Conservation (phyloP, 2,797 vertebrate species). For the Acridotheres tristis region DNA sequence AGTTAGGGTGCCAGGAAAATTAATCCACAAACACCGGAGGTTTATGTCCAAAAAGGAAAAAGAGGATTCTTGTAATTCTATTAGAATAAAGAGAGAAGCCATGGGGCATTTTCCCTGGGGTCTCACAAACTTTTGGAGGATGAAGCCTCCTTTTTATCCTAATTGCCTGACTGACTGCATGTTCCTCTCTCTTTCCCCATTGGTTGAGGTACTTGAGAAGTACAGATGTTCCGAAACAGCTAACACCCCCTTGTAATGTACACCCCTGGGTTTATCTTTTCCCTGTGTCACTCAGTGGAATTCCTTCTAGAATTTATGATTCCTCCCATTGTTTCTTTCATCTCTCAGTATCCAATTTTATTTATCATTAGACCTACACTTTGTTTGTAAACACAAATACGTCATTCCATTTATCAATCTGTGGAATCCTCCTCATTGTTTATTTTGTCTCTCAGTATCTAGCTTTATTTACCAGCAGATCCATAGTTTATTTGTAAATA, state of each 20-base stretch:
- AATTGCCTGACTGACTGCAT: fast-evolving
- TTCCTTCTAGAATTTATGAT: background rate
- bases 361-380: background rate
- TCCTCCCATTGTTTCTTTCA: background rate
- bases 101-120: no score
- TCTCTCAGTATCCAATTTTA: background rate
- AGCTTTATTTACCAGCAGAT: background rate
- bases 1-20: background rate
- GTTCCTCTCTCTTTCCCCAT: background rate
- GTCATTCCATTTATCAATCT: background rate
- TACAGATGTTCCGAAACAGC: background rate
- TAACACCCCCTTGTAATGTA: no score
- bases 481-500: background rate
- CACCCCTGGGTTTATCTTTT: background rate
- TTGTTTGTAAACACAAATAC: background rate
- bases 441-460: background rate
- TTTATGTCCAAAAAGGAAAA: background rate
- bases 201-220: background rate
- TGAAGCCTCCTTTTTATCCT: background rate
- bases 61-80: background rate
- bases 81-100: background rate
- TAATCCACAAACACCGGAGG: background rate
- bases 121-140: background rate
- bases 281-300: background rate
- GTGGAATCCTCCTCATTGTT: background rate